Percentiles rank a stretch among this genome's conserved stretches.
Evolutionary conservation across 1,140 invertebrate species (phyloP).

Genomic region (Druon quercuslanigerum): DNA sequence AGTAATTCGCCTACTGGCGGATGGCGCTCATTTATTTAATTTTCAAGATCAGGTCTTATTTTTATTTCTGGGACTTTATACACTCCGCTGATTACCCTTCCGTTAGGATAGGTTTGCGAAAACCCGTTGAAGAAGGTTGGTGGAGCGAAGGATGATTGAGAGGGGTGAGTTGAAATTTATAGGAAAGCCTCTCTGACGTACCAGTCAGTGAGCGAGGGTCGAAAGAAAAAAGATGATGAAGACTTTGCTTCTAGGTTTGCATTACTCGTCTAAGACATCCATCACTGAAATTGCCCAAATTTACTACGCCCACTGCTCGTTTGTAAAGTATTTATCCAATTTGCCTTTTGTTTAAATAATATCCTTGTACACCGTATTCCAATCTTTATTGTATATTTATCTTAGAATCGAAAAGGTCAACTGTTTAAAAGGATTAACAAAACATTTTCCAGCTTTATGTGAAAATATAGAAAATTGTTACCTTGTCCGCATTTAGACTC

Average conservation of each 20-base stretch:
- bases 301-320: constrained; percentile 59
- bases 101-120: constrained; percentile 41
- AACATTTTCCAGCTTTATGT: too few relatives aligned
- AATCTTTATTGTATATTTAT: background rate
- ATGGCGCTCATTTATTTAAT: constrained; percentile 64
- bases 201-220: constrained; percentile 37
- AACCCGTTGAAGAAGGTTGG: constrained; percentile 41
- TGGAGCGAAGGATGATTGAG: constrained; percentile 38
- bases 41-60: constrained; percentile 61
- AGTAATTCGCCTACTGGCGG: background rate
- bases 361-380: constrained; percentile 32
- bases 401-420: background rate
- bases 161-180: constrained; percentile 30
- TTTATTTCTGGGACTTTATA: constrained; percentile 61
- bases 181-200: constrained; percentile 13
- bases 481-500: too few relatives aligned
- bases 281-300: constrained; percentile 72
- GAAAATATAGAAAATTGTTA: too few relatives aligned
- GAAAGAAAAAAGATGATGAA: constrained; percentile 53
- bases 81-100: constrained; percentile 68
- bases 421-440: too few relatives aligned
- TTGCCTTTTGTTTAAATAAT: constrained; percentile 32
- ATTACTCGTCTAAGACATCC: constrained; percentile 67
- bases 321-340: constrained; percentile 54
- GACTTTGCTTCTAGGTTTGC: constrained; percentile 60